A percentile compares a stretch with the other conserved stretches of the same genome.
phyloP scores from a whole-genome alignment of 2,888 invertebrate genomes.

The Cantharis rufa region DNA sequence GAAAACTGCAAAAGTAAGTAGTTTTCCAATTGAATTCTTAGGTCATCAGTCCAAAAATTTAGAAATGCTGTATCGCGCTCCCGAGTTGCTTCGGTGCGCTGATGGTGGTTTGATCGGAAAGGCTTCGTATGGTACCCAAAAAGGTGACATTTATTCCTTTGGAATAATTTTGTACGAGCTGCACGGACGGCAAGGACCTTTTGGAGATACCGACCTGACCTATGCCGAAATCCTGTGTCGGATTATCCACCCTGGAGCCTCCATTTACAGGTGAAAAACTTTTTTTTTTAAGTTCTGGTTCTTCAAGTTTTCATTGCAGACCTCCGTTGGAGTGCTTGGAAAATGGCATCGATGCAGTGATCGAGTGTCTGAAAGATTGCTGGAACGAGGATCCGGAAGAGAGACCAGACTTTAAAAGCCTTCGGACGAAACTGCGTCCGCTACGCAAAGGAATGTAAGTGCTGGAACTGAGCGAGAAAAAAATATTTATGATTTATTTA shows the following conservation, averaged over 20 bases:
- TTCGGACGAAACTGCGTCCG: conserved; percentile 78
- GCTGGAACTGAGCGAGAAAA: conserved; percentile 4
- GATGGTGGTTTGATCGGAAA: conserved; percentile 45
- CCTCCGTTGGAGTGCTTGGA: conserved; percentile 80
- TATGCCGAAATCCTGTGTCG: conserved; percentile 69
- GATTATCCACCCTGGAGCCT: conserved; percentile 60
- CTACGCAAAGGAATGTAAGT: conserved; percentile 88
- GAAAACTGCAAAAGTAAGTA: conserved; percentile 73
- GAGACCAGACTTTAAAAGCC: conserved; percentile 83
- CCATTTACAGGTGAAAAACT: conserved; percentile 62
- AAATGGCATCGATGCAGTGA: conserved; percentile 83
- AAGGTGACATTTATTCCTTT: conserved; percentile 86
- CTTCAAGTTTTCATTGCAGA: conserved; percentile 54
- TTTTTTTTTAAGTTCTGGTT: background rate
- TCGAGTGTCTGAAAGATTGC: conserved; percentile 83
- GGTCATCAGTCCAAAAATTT: conserved; percentile 20
- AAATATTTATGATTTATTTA: conserved; percentile 45
- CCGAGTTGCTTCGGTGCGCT: conserved; percentile 70
- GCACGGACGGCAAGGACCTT: conserved; percentile 84
- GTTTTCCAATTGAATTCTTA: background rate
- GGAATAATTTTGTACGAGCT: conserved; percentile 87
- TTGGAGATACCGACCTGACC: conserved; percentile 70
- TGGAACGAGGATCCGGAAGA: conserved; percentile 82
- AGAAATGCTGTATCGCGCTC: conserved; percentile 81
- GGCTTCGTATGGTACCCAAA: conserved; percentile 64